Conservation (phyloP, 37 sponge, comb jelly and placozoan species). For the Diacarnus erythraeanus region DNA sequence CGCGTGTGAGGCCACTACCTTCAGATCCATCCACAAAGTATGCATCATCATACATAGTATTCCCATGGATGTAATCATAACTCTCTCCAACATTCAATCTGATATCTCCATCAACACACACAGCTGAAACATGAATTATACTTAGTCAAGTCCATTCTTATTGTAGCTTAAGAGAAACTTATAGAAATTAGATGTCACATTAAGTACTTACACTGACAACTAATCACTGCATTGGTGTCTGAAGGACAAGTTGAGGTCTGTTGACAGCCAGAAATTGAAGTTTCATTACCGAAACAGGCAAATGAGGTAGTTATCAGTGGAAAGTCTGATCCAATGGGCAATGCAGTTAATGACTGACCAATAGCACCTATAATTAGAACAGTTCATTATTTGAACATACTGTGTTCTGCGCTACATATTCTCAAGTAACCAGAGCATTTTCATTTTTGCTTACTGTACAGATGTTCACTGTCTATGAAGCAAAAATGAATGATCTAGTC, state of each 20-base stretch:
- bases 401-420: too few relatives aligned
- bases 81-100: conserved; percentile 52
- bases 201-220: background rate
- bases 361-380: background rate
- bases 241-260: background rate
- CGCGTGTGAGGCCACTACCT: conserved; percentile 4
- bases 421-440: too few relatives aligned
- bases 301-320: background rate
- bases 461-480: too few relatives aligned
- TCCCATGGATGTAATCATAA: conserved; percentile 20
- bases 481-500: too few relatives aligned
- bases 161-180: background rate
- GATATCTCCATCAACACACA: conserved; percentile 35
- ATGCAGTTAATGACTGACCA: background rate
- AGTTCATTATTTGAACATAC: background rate
- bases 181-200: background rate
- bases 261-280: background rate
- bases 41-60: background rate
- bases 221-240: too few relatives aligned
- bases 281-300: background rate
- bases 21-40: conserved; percentile 26
- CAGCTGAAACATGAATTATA: conserved; percentile 1
- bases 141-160: background rate
- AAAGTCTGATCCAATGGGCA: background rate
- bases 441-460: too few relatives aligned